phyloP scores from a whole-genome alignment of 53 echinoderm and acorn worm species.

The Holothuria scabra region DNA sequence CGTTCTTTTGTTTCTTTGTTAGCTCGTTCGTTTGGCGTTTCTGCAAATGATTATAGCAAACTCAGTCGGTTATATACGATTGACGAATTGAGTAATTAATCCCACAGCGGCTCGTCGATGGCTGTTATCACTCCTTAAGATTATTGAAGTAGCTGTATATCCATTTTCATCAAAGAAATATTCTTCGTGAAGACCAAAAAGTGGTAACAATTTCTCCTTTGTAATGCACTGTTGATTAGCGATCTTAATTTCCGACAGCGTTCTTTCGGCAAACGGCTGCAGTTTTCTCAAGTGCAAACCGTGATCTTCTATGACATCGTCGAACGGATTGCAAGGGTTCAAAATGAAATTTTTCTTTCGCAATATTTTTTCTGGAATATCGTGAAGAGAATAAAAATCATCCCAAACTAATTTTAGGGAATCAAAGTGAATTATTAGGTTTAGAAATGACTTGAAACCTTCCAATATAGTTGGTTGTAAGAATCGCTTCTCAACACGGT shows the following conservation, averaged over 20 bases:
- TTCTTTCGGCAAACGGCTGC: not conserved
- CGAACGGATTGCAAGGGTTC: constrained; percentile 18
- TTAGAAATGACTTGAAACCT: constrained; percentile 24
- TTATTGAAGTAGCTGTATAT: too few species aligned
- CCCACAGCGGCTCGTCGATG: too few species aligned
- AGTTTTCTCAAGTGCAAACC: not conserved
- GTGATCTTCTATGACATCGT: not conserved
- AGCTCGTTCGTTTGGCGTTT: too few species aligned
- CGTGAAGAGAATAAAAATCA: constrained; percentile 24
- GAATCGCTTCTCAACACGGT: not conserved
- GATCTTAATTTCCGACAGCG: not conserved
- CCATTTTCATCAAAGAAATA: too few species aligned
- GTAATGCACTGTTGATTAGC: not conserved
- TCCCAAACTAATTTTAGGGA: not conserved
- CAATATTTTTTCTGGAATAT: not conserved
- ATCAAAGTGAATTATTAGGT: not conserved
- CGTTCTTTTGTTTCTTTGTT: too few species aligned
- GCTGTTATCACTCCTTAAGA: too few species aligned
- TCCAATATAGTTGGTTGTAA: not conserved
- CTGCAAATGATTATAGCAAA: too few species aligned
- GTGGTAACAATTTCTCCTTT: not conserved
- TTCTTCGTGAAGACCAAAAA: not conserved
- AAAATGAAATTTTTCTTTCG: not conserved
- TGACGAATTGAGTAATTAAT: too few species aligned
- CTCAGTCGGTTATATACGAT: too few species aligned